Base-by-base conservation (phyloP, 1,140 invertebrate species). In the Subanguina moxae region DNA sequence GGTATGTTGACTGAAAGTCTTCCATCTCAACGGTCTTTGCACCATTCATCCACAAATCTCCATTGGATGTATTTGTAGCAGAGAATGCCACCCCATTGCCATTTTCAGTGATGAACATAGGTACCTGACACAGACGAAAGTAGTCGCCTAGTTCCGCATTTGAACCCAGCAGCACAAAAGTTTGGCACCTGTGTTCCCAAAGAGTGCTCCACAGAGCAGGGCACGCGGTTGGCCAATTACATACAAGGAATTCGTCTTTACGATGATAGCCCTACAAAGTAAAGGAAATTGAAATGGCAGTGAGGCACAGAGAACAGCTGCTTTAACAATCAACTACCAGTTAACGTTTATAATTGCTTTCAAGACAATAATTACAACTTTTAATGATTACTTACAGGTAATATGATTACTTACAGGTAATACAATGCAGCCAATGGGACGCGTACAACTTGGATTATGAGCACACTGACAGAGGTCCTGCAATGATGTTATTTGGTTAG, bases 211-310 rank as follows among this genome's bases (percentile, higher is more conserved):
- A 80, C 3, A 80, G 57, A 15, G 71, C 63, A 15, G 65, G 58
- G 38, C 68, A 74, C 57, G 13, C 27, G 52, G 71, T 17, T 58
- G 38, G 42, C 71, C 72, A 79, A n/a, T 69, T 73, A 38, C 62
- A 70, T 19, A 80, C 68, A 15, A 80, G 57, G 56, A 83, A 81
- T 64, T 81, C 79, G 19, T 83, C 72, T 5, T 43, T 45, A 56
- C 82, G 58, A 58, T 81, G 81, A 58, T 83, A 81, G n/a, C 79
- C 79, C 64, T 74, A 17, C 9, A 76, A 32, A 21, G 8, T 61
- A 15, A 15, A 52, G 23, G n/a, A 3, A 52, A 52, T 61, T 25
- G 13, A 13, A 13, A 56, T 56, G 13, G 21, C 3, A 3, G 9
- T 56, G 28, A 23, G 21, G 13, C 52, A 56, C n/a, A n/a, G n/a